A percentile compares a stretch with the other conserved stretches of the same genome.
These are phyloP conservation scores for Drosophila cardini DNA, from an alignment of 1,140 invertebrate species.

Conservation along the genomic window DNA sequence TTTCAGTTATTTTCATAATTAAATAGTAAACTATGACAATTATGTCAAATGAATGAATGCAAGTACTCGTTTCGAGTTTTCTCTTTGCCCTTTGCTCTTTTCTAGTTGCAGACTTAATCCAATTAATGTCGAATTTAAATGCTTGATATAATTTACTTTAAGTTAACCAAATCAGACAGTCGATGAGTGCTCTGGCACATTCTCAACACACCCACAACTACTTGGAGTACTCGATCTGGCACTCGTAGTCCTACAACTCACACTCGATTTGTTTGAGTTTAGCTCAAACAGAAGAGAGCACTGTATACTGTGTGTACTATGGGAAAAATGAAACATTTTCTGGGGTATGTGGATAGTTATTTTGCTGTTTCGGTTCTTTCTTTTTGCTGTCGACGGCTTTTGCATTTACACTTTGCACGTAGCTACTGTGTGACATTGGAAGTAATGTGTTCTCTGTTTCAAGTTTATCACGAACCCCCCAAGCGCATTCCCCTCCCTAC, in stretches of 20 bases:
- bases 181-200: constrained; percentile 25
- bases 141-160: constrained; percentile 65
- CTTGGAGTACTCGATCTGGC: constrained; percentile 29
- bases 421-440: constrained; percentile 29
- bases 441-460: constrained; percentile 69
- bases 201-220: constrained; percentile 18
- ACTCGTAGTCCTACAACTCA: background rate
- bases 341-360: constrained; percentile 65
- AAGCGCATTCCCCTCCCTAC: background rate
- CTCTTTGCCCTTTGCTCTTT: background rate
- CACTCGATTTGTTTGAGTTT: background rate
- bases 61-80: background rate
- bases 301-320: background rate
- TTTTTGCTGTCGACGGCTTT: constrained; percentile 42
- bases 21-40: constrained; percentile 61
- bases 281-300: background rate
- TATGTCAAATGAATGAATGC: constrained; percentile 62
- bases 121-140: constrained; percentile 79
- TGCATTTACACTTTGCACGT: constrained; percentile 60
- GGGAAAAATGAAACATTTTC: constrained; percentile 57
- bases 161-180: background rate
- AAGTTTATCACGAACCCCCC: constrained; percentile 45
- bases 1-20: constrained; percentile 47
- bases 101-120: constrained; percentile 69
- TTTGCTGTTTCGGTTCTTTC: background rate